Evolutionary conservation across 2,797 vertebrate species (phyloP), one percentile per base, ranked within the genome.

Genomic region (Salmo trutta): DNA sequence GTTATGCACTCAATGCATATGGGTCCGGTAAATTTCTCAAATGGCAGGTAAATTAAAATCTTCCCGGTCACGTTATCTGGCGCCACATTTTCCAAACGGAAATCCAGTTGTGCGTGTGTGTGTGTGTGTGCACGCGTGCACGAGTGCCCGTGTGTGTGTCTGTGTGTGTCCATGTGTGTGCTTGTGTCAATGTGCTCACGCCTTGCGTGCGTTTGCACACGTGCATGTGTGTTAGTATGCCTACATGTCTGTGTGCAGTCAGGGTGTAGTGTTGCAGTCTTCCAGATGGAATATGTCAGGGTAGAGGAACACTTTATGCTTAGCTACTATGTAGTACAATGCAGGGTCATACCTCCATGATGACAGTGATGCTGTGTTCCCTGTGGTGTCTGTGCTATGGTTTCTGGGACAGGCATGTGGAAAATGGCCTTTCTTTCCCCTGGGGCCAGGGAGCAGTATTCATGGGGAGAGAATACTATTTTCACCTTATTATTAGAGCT

Each of bases 371-470:
- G 41, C 4, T 54, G n/a, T 7, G 5, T 6, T 27, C 72, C 73
- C 84, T 76, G 74, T 67, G 29, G 78, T 78, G 59, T 47, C 10
- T 47, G 41, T 47, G 33, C 75, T 62, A 21, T 64, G 64, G 86
- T 91, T 90, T 92, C 88, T 92, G 88, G 90, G 89, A 84, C 90
- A 81, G 47, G n/a, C 52, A 76, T 64, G 79, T 84, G 79, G 82
- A 84, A 86, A 80, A 84, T 83, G 81, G 76, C 85, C 86, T 78
- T 33, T 81, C 74, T 81, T 47, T 1, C 79, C 84, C 86, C 87
- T 81, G 29, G 19, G 82, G 89, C 83, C 87, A 81, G 12, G 2
- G n/a, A 0, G 16, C 79, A 83, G 73, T 76, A 82, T 82, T 85
- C 79, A 67, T 75, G 78, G 77, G 19, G 3, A 64, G 31, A 81